Base-by-base conservation (phyloP, 2,888 invertebrate species). In the Lottia gigantea region DNA sequence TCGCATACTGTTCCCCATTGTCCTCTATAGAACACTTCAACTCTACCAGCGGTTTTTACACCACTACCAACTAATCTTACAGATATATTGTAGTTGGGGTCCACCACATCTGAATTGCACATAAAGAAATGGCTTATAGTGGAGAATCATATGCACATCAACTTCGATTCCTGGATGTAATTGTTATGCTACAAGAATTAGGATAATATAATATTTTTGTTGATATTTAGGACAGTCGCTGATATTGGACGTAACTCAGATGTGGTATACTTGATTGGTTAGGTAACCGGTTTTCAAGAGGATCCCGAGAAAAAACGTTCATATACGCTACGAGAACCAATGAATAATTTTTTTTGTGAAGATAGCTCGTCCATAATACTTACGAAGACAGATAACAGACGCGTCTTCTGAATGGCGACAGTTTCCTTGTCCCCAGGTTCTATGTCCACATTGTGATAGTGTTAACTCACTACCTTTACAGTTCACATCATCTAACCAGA, bases 1-100 rank as follows among this genome's bases (percentile, higher is more conserved):
- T 78, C 80, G 74, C 81, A 81, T 0, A 81, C 70, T 15, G 81
- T 80, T 1, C 81, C 81, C 80, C 81, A 80, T 0, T 77, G 73
- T 55, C 76, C 76, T 68, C 77, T 79, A 26, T 77, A 74, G 25
- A 71, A 68, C 1, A 81, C 72, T 61, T 81, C 80, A 0, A 81
- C 72, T 15, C 78, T 74, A 46, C 80, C 81, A 25, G 72, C 74
- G 40, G 67, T 77, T 0, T 40, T 55, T 1, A 69, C 70, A n/a
- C 69, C 71, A 15, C 80, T 78, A 15, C 76, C 78, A 1, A 46
- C 31, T 8, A 82, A 70, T 15, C 81, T 70, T 0, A 81, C 71
- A 23, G 55, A 55, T 55, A 55, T 55, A 55, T 55, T 55, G 14
- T 23, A 55, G 23, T 23, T 55, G 2, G 55, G 14, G 11, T 19